Evolutionary conservation across 2,888 invertebrate genomes (phyloP).

Genomic region (Dromius quadrimaculatus): DNA sequence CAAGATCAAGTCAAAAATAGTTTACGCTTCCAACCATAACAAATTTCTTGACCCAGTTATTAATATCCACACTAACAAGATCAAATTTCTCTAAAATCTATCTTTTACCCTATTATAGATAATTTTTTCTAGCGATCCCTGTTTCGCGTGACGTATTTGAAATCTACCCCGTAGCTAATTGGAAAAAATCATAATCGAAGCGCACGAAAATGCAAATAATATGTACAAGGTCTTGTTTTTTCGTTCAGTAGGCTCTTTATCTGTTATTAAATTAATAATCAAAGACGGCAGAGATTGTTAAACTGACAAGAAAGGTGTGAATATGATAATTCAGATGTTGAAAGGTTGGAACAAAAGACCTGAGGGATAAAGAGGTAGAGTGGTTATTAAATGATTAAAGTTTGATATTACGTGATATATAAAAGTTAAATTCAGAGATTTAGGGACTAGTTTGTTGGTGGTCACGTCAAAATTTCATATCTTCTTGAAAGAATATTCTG

Average conservation of each 20-base stretch:
- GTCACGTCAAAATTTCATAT: too few relatives aligned
- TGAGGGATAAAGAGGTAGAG: background rate
- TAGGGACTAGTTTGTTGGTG: slow-evolving; percentile 17
- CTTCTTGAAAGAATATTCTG: too few relatives aligned
- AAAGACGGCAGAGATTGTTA: slow-evolving; percentile 14
- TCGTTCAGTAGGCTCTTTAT: slow-evolving; percentile 21
- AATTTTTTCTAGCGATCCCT: background rate
- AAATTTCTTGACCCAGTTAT: slow-evolving; percentile 9
- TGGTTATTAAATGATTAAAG: slow-evolving; percentile 14
- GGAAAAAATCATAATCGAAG: slow-evolving; percentile 1
- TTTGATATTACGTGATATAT: slow-evolving; percentile 28
- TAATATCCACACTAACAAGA: slow-evolving; percentile 21
- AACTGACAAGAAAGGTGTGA: slow-evolving; percentile 45
- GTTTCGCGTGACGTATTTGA: slow-evolving; percentile 9
- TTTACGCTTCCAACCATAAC: slow-evolving; percentile 10
- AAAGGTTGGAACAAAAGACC: slow-evolving; percentile 28
- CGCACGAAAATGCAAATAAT: slow-evolving; percentile 38
- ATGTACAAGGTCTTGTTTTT: slow-evolving; percentile 23
- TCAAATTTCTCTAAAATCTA: slow-evolving; percentile 19
- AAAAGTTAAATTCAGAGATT: slow-evolving; percentile 2
- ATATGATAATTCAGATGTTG: slow-evolving; percentile 49
- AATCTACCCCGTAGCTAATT: slow-evolving; percentile 10
- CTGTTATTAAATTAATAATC: slow-evolving; percentile 36
- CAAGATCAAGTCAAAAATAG: background rate
- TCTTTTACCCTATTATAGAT: slow-evolving; percentile 18